phyloP scores from a whole-genome alignment of 2,113 vertebrate genomes.

The Vidua macroura region DNA sequence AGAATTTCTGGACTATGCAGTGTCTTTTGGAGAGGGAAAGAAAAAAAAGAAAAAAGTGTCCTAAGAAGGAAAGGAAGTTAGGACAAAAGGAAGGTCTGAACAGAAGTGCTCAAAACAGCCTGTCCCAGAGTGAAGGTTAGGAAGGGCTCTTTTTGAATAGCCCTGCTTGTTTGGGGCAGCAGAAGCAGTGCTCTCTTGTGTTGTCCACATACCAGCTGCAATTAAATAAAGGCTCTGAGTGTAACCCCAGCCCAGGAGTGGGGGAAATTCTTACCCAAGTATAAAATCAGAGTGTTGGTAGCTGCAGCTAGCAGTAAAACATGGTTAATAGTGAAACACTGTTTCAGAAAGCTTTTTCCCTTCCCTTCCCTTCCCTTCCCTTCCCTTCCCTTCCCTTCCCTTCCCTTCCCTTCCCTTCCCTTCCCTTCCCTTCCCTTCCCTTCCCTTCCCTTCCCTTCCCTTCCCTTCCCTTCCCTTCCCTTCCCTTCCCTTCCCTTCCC shows the following conservation, averaged over 20 bases:
- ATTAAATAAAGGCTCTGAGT: constrained; percentile 54
- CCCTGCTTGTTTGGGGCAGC: constrained; percentile 2
- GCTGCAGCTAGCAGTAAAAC: constrained; percentile 12
- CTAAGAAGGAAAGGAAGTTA: constrained; percentile 34
- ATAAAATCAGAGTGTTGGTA: constrained; percentile 3
- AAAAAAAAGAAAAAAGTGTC: not conserved
- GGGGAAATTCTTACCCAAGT: not conserved
- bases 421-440: too few species aligned
- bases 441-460: too few species aligned
- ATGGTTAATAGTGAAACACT: not conserved
- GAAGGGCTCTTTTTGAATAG: constrained; percentile 24
- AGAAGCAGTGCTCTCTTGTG: constrained; percentile 40
- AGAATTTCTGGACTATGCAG: constrained; percentile 48
- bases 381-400: too few species aligned
- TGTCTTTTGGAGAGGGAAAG: not conserved
- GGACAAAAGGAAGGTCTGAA: constrained; percentile 30
- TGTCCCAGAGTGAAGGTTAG: not conserved
- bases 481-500: too few species aligned
- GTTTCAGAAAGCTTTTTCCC: not conserved
- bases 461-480: not conserved
- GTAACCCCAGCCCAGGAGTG: not conserved
- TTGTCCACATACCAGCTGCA: constrained; percentile 47
- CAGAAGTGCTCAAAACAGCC: not conserved
- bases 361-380: not conserved
- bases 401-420: not conserved